Percentiles rank a stretch among this genome's conserved stretches.
These are phyloP conservation scores for Salminus brasiliensis DNA, from an alignment of 2,113 vertebrate genomes.

Conservation along the genomic window DNA sequence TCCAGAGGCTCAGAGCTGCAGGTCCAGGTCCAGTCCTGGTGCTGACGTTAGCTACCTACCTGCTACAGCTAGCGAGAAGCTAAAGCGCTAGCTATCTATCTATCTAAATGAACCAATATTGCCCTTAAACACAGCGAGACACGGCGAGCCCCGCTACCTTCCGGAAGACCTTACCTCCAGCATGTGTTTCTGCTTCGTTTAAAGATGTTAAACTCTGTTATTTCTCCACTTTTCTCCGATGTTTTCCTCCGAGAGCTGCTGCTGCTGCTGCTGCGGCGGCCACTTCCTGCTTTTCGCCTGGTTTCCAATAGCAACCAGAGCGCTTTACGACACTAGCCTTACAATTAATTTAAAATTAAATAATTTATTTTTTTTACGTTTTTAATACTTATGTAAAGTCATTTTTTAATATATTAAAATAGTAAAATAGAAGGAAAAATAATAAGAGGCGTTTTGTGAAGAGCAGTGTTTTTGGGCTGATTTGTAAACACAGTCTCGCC, in stretches of 20 bases:
- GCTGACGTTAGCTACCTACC: too few species aligned
- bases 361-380: too few species aligned
- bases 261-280: conserved; percentile 1
- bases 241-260: neutral
- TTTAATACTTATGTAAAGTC: too few species aligned
- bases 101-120: neutral
- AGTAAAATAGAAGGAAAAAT: too few species aligned
- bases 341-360: neutral
- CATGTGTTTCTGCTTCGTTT: neutral
- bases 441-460: too few species aligned
- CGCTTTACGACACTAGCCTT: conserved; percentile 68
- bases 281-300: conserved; percentile 69
- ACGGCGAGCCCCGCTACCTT: neutral
- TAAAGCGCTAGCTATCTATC: neutral
- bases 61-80: neutral
- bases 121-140: neutral
- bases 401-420: too few species aligned
- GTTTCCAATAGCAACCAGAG: conserved; percentile 68
- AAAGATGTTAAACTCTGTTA: neutral
- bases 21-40: neutral
- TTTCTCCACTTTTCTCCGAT: neutral
- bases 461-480: too few species aligned
- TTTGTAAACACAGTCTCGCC: too few species aligned
- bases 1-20: neutral
- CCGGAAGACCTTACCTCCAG: neutral